Base-by-base conservation (phyloP, 2,797 vertebrate genomes). In the Halcyon chelicuti region DNA sequence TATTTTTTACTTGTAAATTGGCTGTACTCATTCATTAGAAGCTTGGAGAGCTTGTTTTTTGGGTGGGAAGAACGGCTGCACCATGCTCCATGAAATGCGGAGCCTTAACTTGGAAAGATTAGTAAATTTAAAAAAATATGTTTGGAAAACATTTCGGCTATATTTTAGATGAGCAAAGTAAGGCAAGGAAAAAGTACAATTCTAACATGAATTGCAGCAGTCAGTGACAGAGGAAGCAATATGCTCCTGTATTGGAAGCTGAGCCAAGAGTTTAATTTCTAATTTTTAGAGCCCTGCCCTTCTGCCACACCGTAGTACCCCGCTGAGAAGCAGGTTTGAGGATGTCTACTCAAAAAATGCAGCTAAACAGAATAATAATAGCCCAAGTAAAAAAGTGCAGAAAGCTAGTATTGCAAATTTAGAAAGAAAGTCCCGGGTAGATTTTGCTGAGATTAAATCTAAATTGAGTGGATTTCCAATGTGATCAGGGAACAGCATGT, bases 391-490 rank as follows among this genome's bases (percentile, higher is more conserved):
- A 94, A 79, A 80, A 35, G 5, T 42, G 71, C 52, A 29, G 75
- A 91, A 91, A 72, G 23, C 63, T 20, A 61, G 74, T 33, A 61
- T 44, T 94, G 94, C 67, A 90, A 96, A 90, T 51, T 68, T 60
- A 94, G 71, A 83, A 92, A 71, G 75, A 12, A 82, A 91, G 78
- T 70, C 52, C 14, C 51, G 29, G 57, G 68, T 88, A 78, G 79
- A 86, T 63, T 96, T 96, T 88, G 22, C 62, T 52, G 62, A 95
- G 71, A 86, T 52, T 54, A 79, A 97, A 82, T 94, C 75, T 88
- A 91, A 96, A 92, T 72, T 74, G 67, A 86, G 86, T 91, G 65
- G 91, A 93, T 96, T 96, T 92, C 92, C 66, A 63, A 9, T 19
- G 85, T 83, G 79, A 83, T 88, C 68, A 74, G 91, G 57, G 61